phyloP scores from a whole-genome alignment of 2,888 invertebrate species.

The Cantharis lateralis region DNA sequence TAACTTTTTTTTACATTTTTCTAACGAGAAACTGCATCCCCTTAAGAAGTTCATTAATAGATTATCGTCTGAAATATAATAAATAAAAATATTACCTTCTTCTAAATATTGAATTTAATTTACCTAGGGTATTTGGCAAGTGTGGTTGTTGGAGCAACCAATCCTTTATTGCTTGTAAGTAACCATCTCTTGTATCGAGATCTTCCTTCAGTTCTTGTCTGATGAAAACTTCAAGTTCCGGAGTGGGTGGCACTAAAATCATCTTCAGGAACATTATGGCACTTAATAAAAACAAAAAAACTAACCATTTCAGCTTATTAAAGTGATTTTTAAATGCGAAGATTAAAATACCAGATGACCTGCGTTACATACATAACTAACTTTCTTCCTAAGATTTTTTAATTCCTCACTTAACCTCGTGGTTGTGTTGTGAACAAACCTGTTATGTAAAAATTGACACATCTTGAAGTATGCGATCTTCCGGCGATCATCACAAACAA shows the following conservation, averaged over 20 bases:
- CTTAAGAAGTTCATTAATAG: slow-evolving; percentile 81
- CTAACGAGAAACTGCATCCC: slow-evolving; percentile 86
- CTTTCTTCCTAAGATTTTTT: no score
- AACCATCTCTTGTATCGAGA: slow-evolving; percentile 60
- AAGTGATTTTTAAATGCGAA: no score
- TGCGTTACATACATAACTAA: no score
- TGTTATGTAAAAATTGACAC: no score
- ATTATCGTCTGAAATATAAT: slow-evolving; percentile 64
- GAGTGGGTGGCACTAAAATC: not conserved
- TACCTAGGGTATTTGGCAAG: slow-evolving; percentile 69
- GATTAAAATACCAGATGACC: no score
- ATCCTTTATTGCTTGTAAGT: slow-evolving; percentile 65
- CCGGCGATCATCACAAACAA: no score
- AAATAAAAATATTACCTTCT: not conserved
- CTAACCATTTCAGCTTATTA: no score
- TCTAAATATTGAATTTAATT: slow-evolving; percentile 26
- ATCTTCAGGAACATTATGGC: no score
- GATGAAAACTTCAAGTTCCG: slow-evolving; percentile 57
- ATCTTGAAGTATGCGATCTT: no score
- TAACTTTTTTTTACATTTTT: slow-evolving; percentile 82
- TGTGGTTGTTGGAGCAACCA: slow-evolving; percentile 72
- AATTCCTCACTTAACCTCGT: no score
- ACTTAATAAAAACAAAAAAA: no score
- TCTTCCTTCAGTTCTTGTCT: slow-evolving; percentile 60
- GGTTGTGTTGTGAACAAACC: no score